Conservation (phyloP, 2,888 invertebrate species). For the Drosophila affinis region DNA sequence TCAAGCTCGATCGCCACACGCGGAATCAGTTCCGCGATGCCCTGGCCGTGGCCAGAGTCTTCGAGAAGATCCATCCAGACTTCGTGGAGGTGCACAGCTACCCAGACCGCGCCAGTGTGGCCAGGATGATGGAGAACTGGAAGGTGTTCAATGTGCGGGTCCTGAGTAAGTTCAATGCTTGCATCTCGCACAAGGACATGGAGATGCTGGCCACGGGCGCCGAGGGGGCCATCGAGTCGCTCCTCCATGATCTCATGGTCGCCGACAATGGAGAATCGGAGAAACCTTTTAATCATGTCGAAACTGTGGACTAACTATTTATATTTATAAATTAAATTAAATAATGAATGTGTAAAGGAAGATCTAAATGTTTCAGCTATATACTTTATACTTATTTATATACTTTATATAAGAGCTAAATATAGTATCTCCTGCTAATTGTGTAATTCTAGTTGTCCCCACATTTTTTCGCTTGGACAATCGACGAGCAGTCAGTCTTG, state of each 20-base stretch:
- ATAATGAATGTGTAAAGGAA: too few relatives aligned
- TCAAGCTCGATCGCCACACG: background rate
- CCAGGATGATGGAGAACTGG: background rate
- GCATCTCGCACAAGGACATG: background rate
- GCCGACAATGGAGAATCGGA: background rate
- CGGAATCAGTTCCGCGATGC: background rate
- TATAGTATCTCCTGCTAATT: background rate
- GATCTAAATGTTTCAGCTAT: too few relatives aligned
- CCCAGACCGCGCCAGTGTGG: background rate
- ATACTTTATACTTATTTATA: too few relatives aligned
- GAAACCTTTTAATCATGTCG: background rate
- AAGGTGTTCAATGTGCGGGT: background rate
- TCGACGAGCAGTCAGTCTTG: slow-evolving; percentile 19
- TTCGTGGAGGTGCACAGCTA: background rate
- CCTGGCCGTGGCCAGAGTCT: background rate
- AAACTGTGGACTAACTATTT: too few relatives aligned
- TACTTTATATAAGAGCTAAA: too few relatives aligned
- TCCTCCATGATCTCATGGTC: background rate
- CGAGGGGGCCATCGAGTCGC: background rate
- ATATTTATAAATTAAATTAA: too few relatives aligned
- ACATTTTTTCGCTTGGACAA: slow-evolving; percentile 2
- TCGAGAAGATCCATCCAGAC: background rate
- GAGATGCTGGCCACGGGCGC: background rate
- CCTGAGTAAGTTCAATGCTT: background rate
- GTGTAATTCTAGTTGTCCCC: background rate